A percentile compares a stretch with the other conserved stretches of the same genome.
These are phyloP conservation scores for Hucho hucho DNA, from an alignment of 2,113 vertebrate genomes.

Conservation along the genomic window DNA sequence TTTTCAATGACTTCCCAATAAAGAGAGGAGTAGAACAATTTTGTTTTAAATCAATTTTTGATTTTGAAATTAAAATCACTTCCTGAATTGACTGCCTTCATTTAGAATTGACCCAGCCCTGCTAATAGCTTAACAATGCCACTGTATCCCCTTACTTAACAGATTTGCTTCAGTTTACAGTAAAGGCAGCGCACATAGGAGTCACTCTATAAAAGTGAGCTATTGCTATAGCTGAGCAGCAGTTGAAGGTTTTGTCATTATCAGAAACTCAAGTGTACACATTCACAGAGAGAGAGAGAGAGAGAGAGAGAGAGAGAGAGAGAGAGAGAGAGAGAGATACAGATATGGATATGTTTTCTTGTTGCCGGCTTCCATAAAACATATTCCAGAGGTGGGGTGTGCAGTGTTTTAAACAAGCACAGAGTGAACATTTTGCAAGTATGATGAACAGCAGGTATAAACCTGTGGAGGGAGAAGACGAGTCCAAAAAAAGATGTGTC, in stretches of 20 bases:
- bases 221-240: conserved; percentile 36
- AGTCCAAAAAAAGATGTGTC: conserved; percentile 61
- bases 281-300: conserved; percentile 34
- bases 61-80: too few species aligned
- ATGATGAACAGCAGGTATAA: conserved; percentile 75
- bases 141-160: neutral
- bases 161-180: conserved; percentile 8
- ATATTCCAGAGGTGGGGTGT: conserved; percentile 61
- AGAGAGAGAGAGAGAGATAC: conserved; percentile 5
- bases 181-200: conserved; percentile 30
- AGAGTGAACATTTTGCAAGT: conserved; percentile 58
- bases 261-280: conserved; percentile 49
- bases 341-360: conserved; percentile 61
- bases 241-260: conserved; percentile 62
- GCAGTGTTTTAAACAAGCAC: conserved; percentile 62
- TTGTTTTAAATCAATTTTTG: too few species aligned
- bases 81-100: too few species aligned
- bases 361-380: conserved; percentile 64
- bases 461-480: conserved; percentile 47
- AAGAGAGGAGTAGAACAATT: too few species aligned
- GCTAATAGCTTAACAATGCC: too few species aligned
- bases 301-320: conserved; percentile 11
- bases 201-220: conserved; percentile 33
- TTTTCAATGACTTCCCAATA: too few species aligned
- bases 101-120: too few species aligned